Percentiles rank a stretch among this genome's conserved stretches.
Evolutionary conservation across 2,888 invertebrate genomes (phyloP).

Genomic region (Flexamia atlantica): DNA sequence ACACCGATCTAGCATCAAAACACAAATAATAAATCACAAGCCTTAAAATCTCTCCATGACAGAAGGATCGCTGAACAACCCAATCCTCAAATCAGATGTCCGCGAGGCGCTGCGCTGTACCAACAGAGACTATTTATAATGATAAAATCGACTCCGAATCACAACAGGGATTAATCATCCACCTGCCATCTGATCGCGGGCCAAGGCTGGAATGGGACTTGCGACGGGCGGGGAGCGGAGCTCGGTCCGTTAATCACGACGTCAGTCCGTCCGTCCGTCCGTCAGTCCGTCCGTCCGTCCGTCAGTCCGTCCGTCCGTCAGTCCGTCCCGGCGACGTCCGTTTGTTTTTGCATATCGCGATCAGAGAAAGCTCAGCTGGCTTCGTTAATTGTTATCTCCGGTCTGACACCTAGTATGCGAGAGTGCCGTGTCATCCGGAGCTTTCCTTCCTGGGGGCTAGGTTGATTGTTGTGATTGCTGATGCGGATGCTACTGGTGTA

Average conservation of each 20-base stretch:
- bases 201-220: conserved; percentile 58
- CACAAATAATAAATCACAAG: too few species aligned
- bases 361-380: conserved; percentile 45
- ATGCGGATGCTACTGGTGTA: neutral
- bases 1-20: too few species aligned
- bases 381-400: conserved; percentile 52
- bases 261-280: conserved; percentile 9
- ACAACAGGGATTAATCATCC: conserved; percentile 52
- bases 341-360: conserved; percentile 59
- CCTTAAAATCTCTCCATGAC: neutral
- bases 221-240: neutral
- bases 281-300: conserved; percentile 5
- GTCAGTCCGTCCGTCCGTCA: too few species aligned
- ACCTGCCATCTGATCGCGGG: conserved; percentile 52
- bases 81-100: conserved; percentile 9
- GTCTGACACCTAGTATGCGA: conserved; percentile 22
- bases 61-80: neutral
- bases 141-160: conserved; percentile 54
- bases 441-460: neutral
- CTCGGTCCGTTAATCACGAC: conserved; percentile 43
- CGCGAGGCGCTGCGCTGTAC: conserved; percentile 26
- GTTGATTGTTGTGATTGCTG: neutral
- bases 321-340: conserved; percentile 5
- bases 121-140: conserved; percentile 51
- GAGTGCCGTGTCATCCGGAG: conserved; percentile 16